Evolutionary conservation across 1,140 invertebrate species (phyloP), one percentile per base, ranked within the genome.

Genomic region (Bombus vancouverensis): DNA sequence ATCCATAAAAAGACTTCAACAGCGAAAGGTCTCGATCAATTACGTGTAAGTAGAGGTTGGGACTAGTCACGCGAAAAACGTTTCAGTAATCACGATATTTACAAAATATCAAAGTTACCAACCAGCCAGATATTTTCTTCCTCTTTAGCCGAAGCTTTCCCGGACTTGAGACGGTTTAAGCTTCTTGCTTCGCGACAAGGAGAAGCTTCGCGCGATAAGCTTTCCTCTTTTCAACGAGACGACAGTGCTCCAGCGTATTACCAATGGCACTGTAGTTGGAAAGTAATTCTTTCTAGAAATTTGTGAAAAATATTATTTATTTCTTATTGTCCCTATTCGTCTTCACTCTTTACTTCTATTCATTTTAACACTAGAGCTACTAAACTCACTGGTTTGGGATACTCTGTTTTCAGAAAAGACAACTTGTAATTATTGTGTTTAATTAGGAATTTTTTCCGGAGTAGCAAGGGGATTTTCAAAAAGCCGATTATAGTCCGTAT

Each of bases 1-100:
- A 72, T 53, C n/a, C n/a, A 22, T 81, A 57, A 32, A 81, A 72
- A 70, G 65, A 80, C 28, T n/a, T 65, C 57, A 42, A 62, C 42
- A 25, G 65, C 13, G 42, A 37, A 37, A 53, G 70, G 42, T 79
- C 25, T 18, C 32, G 44, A 80, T 37, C 65, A 80, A 70, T 80
- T 80, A 80, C 62, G 65, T 10, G 12, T 37, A 18, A 47, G 22
- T 15, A 13, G 18, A 10, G 22, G n/a, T 25, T 28, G 18, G 4
- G 8, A 15, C 15, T 22, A 15, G 13, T 72, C 28, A 18, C 5
- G 39, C 25, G 47, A 28, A n/a, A 53, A 76, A 59, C 9, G 25
- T 10, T 75, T 22, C 72, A 22, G 32, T 18, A 34, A 28, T 66
- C n/a, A 28, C 18, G 47, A n/a, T 76, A 62, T 47, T 76, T 39